Base-by-base conservation (phyloP, 1,140 invertebrate genomes). In the Meloidogyne floridensis region DNA sequence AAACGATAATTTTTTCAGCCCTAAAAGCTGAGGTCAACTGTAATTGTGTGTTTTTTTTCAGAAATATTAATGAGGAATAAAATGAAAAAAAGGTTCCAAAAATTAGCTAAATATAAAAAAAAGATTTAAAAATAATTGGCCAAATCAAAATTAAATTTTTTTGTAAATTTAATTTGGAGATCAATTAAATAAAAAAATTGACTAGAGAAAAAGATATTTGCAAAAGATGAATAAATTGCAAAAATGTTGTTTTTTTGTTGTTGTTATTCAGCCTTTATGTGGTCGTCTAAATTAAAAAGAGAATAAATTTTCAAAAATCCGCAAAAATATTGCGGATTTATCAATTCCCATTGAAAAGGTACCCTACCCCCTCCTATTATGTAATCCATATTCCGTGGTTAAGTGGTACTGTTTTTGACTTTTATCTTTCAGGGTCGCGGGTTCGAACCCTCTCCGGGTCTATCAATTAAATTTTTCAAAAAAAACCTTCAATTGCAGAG, bases 211-310 rank as follows among this genome's bases (percentile, higher is more conserved):
- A 65, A n/a, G 7, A 65, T 65, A 65, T n/a, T 65, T 65, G 15
- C 5, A 15, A 13, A n/a, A 59, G 15, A 59, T 5, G 5, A n/a
- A 65, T n/a, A 65, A 65, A n/a, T n/a, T 59, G 7, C 18, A 75
- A 75, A 75, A 75, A 43, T 75, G 10, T 32, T 53, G 43, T 20
- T 47, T 20, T 13, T 53, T 76, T 76, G 11, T 54, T 32, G 59
- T 32, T 72, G 51, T 79, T 47, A 79, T 15, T 79, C 77, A 8
- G 77, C 59, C 47, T 79, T 79, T 4, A 71, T 71, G 32, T 79
- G 59, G 18, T 43, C n/a, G 18, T 43, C 77, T 43, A 15, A 59
- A 47, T 47, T 47, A 6, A 8, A 47, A 47, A 47, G 32, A 32
- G 2, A 32, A 32, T 32, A 32, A 32, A 32, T 32, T 32, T 32